Base-by-base conservation (phyloP, 2,888 invertebrate genomes). In the Smittia aterrima region DNA sequence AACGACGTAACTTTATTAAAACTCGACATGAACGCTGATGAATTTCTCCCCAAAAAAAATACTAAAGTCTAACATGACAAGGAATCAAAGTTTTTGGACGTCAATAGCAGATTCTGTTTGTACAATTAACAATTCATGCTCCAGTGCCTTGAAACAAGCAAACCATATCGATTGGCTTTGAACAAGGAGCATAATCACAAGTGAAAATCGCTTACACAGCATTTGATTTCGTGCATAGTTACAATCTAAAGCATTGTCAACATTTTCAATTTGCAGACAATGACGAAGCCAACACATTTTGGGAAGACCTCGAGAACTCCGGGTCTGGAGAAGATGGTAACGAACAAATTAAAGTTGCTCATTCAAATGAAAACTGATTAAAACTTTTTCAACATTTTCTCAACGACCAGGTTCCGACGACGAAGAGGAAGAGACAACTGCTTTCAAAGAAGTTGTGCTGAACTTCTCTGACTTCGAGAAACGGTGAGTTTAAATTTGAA, bases 391-490 rank as follows among this genome's bases (percentile, higher is more conserved):
- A 18, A 66, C 27, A 27, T 66, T 32, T 7, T 25, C 25, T n/a
- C 62, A 13, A 66, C 9, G 32, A 6, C 32, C 32, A 32, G 32
- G 32, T 32, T 27, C n/a, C n/a, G 76, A 77, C 66, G 81, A 84
- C 71, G 84, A 85, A 40, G 78, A 78, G 27, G 85, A 84, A 75
- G 85, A 85, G 79, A 85, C 86, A 85, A 81, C 81, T 80, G 77
- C 71, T 38, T 71, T 72, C 32, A 73, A 47, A n/a, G 47, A 62
- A 71, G 53, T 73, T 13, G n/a, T 22, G 7, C n/a, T 67, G 67
- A 40, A 67, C n/a, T 70, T 70, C 27, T 13, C 53, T 13, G 70
- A 70, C 13, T 22, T 70, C 18, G 70, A 70, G 18, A 70, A 70
- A 32, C 54, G 70, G 70, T 70, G 27, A 53, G 70, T 20, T 20